Evolutionary conservation across 1,140 invertebrate genomes (phyloP), one percentile per base, ranked within the genome.

Genomic region (Caenorhabditis latens): DNA sequence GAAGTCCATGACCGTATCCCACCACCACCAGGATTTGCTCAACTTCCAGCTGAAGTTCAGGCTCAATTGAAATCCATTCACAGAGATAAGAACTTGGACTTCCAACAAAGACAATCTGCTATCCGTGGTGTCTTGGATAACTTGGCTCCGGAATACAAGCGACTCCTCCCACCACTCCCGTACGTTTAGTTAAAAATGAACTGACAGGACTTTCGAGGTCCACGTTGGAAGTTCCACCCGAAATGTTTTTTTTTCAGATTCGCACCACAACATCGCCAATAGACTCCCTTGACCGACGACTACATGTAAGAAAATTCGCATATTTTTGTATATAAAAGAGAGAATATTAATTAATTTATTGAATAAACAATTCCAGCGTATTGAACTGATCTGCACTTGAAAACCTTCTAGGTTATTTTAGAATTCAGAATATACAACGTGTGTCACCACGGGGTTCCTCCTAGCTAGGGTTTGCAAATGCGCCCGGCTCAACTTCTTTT

Each of bases 1-100:
- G 86, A 87, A 40, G 84, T 87, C 13, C 58, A 61, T 16, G 84
- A 85, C 1, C 82, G 84, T 53, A 71, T 87, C 24, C 86, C 86
- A 21, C 55, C 86, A 61, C 86, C 86, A 46, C 86, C 86, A 50
- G 86, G 86, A 40, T 87, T 87, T 48, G 13, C 53, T 55, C 82
- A 87, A 42, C 83, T 87, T 32, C 86, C 86, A 50, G 86, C 82
- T n/a, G 86, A 87, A 14, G 65, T 87, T 85, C 86, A 87, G 32
- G 53, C 82, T 46, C 67, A 87, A 55, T 61, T 87, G 82, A 87
- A 87, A 57, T 21, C 53, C 3, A 87, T 87, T 16, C 79, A 82
- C n/a, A 24, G 82, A 4, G 63, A 87, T 57, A 61, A 71, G 55
- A 63, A 6, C 16, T 40, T 87, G 4, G 79, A 48, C 48, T 87